Conservation (phyloP, 2,113 vertebrate species). For the Athene noctua region DNA sequence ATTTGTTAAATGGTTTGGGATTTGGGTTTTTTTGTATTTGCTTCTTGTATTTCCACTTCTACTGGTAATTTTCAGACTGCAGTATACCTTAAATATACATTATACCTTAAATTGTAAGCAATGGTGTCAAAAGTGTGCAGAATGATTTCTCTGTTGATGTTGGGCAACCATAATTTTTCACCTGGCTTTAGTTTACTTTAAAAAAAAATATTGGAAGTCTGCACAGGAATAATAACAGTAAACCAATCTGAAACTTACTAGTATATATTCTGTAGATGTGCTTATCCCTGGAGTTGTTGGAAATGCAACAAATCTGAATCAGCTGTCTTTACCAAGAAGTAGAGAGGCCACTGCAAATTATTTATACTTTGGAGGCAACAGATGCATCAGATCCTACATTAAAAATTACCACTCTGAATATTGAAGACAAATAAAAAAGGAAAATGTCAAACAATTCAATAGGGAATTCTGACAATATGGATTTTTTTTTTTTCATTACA, state of each 20-base stretch:
- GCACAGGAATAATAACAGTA: background rate
- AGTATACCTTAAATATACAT: too few relatives aligned
- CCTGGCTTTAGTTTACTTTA: background rate
- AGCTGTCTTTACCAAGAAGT: background rate
- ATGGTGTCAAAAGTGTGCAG: background rate
- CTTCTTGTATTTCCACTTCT: background rate
- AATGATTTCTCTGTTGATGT: background rate
- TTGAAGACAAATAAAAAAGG: background rate
- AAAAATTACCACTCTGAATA: background rate
- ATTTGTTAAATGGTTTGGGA: background rate
- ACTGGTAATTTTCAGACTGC: background rate
- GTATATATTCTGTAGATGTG: background rate
- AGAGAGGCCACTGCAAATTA: background rate
- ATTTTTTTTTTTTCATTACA: background rate
- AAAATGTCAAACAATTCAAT: background rate
- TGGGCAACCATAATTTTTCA: background rate
- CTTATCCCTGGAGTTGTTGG: background rate
- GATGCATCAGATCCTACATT: background rate
- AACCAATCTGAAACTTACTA: background rate
- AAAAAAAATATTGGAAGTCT: background rate
- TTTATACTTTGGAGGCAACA: background rate
- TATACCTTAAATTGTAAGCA: background rate
- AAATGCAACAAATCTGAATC: background rate
- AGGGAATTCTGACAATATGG: background rate
- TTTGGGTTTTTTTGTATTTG: background rate